These are phyloP conservation scores for Narcine bancroftii DNA, from an alignment of 2,113 vertebrate genomes.

Conservation along the genomic window DNA sequence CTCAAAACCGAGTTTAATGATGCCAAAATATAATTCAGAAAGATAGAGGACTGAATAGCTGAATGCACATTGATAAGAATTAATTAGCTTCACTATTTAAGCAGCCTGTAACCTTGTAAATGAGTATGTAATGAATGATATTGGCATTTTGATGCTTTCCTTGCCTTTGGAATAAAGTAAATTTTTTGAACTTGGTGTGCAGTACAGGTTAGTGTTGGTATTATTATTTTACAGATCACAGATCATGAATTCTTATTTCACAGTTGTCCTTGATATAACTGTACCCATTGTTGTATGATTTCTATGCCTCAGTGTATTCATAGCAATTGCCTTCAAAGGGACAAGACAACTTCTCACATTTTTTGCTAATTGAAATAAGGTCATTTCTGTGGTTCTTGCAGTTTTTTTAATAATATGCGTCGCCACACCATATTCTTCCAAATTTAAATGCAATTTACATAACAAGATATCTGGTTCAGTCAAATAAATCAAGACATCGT, in stretches of 20 bases:
- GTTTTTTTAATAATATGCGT: neutral
- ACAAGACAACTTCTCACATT: neutral
- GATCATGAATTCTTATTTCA: neutral
- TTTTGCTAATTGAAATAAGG: neutral
- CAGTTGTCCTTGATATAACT: neutral
- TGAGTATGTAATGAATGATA: neutral
- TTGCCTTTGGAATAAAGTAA: neutral
- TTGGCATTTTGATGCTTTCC: neutral
- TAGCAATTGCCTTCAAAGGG: neutral
- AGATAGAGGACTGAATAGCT: neutral
- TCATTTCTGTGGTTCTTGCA: neutral
- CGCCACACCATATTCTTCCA: no score
- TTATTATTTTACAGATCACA: neutral
- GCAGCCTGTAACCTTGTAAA: conserved; percentile 6
- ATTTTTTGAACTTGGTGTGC: neutral
- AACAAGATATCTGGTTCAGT: no score
- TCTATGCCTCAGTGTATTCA: neutral
- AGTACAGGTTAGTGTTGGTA: conserved; percentile 4
- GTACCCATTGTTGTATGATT: neutral
- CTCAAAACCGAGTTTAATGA: neutral
- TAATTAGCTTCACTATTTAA: neutral
- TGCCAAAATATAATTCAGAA: neutral
- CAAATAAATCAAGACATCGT: no score
- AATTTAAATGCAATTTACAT: no score
- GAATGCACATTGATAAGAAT: neutral